These are phyloP conservation scores for Notolabrus celidotus DNA, from an alignment of 2,797 vertebrate species.

Conservation along the genomic window DNA sequence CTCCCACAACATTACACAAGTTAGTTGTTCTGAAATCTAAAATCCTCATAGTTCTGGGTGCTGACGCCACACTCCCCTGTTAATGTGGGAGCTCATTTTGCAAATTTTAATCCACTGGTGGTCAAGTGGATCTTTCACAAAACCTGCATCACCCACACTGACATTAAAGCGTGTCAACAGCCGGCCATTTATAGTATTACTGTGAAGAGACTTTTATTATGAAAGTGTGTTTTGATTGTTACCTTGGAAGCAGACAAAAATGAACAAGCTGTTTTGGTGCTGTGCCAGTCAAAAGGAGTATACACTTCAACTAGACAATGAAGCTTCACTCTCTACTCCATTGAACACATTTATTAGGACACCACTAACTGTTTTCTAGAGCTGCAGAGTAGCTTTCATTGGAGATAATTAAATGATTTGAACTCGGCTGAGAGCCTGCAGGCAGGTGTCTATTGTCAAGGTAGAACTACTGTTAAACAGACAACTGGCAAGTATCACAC, in stretches of 20 bases:
- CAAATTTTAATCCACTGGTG: slow-evolving; percentile 22
- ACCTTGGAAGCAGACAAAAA: slow-evolving; percentile 65
- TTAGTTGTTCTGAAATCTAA: too few species aligned
- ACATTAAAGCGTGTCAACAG: slow-evolving; percentile 28
- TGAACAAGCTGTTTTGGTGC: slow-evolving; percentile 33
- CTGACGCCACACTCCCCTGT: slow-evolving; percentile 1
- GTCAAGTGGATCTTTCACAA: slow-evolving; percentile 25
- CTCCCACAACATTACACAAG: too few species aligned
- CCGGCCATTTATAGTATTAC: slow-evolving; percentile 30
- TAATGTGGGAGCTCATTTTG: slow-evolving; percentile 27
- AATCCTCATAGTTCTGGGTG: too few species aligned
- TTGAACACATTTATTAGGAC: slow-evolving; percentile 29
- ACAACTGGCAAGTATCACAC: slow-evolving; percentile 9
- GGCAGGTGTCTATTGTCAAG: slow-evolving; percentile 33
- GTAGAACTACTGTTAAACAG: slow-evolving; percentile 34
- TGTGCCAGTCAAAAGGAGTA: slow-evolving; percentile 40
- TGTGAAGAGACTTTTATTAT: slow-evolving; percentile 49
- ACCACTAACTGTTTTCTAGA: slow-evolving; percentile 20
- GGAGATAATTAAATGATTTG: slow-evolving; percentile 42
- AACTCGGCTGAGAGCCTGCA: slow-evolving; percentile 28
- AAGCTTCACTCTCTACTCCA: slow-evolving; percentile 16
- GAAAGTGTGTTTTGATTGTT: slow-evolving; percentile 66
- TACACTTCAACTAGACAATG: slow-evolving; percentile 42
- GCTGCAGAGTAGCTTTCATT: slow-evolving; percentile 35
- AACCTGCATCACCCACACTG: slow-evolving; percentile 7